Evolutionary conservation across 2,797 vertebrate species (phyloP).

Genomic region (Eulemur mongoz): DNA sequence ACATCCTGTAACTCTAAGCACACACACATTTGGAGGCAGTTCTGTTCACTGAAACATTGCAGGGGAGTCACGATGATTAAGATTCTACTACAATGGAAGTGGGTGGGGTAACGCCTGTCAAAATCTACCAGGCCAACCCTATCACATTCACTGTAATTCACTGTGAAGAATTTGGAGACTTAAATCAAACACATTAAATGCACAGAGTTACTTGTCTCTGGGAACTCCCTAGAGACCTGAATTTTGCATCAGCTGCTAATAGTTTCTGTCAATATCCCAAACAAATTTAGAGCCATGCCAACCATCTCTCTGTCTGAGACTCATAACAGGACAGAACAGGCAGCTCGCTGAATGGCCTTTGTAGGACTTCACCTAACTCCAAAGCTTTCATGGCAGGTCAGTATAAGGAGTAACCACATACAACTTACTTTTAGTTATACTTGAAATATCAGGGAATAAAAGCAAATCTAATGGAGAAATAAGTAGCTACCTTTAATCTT

Average conservation of each 20-base stretch:
- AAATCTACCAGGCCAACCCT: background rate
- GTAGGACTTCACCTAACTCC: background rate
- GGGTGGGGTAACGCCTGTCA: background rate
- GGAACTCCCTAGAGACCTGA: background rate
- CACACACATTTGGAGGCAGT: background rate
- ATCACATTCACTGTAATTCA: background rate
- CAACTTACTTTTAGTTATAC: background rate
- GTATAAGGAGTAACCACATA: background rate
- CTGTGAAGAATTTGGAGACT: background rate
- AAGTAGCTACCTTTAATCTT: background rate
- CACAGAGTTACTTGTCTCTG: background rate
- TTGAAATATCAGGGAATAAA: background rate
- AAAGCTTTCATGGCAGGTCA: background rate
- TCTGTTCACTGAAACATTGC: slow-evolving; percentile 10
- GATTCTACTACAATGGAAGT: background rate
- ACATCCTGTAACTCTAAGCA: background rate
- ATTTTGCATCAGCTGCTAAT: background rate
- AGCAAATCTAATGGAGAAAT: background rate
- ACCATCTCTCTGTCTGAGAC: background rate
- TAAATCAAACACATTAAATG: background rate
- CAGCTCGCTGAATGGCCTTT: background rate
- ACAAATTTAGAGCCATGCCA: background rate
- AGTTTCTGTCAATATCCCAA: background rate
- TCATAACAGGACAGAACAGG: background rate
- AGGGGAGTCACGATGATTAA: background rate